phyloP scores from a whole-genome alignment of 2,113 vertebrate species.

The Chrysemys picta region DNA sequence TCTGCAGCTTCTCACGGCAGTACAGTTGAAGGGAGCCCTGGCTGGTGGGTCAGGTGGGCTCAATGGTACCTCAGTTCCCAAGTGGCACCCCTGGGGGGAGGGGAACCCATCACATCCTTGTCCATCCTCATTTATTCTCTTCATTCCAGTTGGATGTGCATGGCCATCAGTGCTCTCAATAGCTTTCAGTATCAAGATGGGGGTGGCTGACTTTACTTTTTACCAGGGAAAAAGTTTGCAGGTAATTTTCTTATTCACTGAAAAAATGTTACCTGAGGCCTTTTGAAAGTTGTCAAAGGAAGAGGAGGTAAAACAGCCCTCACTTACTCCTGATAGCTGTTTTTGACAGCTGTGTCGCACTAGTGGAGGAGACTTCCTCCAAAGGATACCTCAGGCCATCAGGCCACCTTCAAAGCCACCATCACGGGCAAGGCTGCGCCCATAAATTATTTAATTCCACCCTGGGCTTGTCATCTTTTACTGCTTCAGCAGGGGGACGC shows the following conservation, averaged over 20 bases:
- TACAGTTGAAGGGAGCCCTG: too few relatives aligned
- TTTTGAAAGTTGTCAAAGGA: background rate
- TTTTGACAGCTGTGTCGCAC: background rate
- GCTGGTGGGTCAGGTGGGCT: too few relatives aligned
- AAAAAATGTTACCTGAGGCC: background rate
- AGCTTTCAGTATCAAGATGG: background rate
- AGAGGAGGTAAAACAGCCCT: accelerated
- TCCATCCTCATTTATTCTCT: background rate
- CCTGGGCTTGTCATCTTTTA: background rate
- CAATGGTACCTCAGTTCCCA: too few relatives aligned
- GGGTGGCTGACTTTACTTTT: background rate
- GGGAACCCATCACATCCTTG: background rate
- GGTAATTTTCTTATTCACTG: constrained; percentile 21
- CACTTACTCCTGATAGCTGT: background rate
- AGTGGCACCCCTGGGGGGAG: too few relatives aligned
- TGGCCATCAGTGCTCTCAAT: background rate
- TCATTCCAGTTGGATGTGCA: background rate
- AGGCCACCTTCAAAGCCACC: accelerated
- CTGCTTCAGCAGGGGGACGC: background rate
- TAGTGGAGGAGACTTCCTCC: background rate
- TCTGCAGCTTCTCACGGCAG: too few relatives aligned
- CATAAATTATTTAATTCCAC: background rate
- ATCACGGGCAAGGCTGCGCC: accelerated
- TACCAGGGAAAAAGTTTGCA: background rate
- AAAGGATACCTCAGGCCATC: background rate